Conservation (phyloP, 2,888 invertebrate species). For the Rugalucina vietnamica region DNA sequence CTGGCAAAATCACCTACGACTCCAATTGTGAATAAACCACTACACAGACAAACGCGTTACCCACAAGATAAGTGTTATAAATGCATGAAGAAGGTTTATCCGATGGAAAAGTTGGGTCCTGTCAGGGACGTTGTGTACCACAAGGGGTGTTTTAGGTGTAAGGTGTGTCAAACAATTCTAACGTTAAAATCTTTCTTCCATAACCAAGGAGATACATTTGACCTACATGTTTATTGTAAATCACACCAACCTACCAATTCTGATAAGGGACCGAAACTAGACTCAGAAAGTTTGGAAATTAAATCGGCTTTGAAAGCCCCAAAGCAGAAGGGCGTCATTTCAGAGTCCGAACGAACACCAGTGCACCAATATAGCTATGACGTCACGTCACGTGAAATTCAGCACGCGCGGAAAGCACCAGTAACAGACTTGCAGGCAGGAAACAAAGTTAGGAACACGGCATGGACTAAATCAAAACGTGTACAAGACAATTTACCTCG, state of each 20-base stretch:
- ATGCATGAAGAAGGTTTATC: conserved; percentile 75
- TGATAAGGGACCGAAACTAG: conserved; percentile 64
- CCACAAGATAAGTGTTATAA: conserved; percentile 70
- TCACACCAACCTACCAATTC: conserved; percentile 68
- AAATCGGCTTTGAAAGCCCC: conserved; percentile 70
- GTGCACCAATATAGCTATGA: conserved; percentile 64
- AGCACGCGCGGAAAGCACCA: conserved; percentile 67
- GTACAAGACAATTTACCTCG: conserved; percentile 60
- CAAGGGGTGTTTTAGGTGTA: conserved; percentile 75
- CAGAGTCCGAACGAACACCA: conserved; percentile 71
- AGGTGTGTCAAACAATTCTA: conserved; percentile 66
- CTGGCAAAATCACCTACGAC: conserved; percentile 19
- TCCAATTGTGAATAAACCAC: conserved; percentile 58
- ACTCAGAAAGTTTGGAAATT: conserved; percentile 69
- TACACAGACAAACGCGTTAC: conserved; percentile 62
- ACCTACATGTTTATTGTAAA: conserved; percentile 72
- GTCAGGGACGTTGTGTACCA: conserved; percentile 74
- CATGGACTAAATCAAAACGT: conserved; percentile 70
- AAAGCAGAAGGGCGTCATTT: conserved; percentile 63
- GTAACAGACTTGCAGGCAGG: conserved; percentile 66
- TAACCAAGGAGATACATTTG: conserved; percentile 70
- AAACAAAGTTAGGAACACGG: conserved; percentile 64
- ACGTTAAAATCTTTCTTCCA: conserved; percentile 73
- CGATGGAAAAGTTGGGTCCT: conserved; percentile 74
- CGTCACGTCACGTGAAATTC: conserved; percentile 59